These are phyloP conservation scores for Ditylenchus weischeri DNA, from an alignment of 2,888 invertebrate genomes.

Conservation along the genomic window DNA sequence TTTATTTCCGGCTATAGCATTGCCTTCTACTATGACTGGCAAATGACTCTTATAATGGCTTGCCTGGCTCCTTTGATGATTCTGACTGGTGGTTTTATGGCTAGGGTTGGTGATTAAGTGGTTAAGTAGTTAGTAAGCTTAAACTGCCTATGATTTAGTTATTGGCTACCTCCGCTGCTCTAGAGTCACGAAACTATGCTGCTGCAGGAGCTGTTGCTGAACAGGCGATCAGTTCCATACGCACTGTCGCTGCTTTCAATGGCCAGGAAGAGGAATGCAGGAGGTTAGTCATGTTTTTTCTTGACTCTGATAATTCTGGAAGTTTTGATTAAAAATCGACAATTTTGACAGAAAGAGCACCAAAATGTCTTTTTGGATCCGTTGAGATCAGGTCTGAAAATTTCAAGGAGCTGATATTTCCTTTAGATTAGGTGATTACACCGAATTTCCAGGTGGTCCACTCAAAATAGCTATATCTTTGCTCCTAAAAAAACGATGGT, in stretches of 20 bases:
- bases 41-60: slow-evolving; percentile 55
- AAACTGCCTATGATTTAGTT: slow-evolving; percentile 50
- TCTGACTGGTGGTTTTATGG: slow-evolving; percentile 33
- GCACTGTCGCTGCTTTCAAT: slow-evolving; percentile 40
- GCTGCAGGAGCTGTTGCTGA: slow-evolving; percentile 59
- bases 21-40: slow-evolving; percentile 50
- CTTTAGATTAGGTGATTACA: too few species aligned
- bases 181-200: slow-evolving; percentile 60
- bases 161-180: slow-evolving; percentile 52
- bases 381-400: too few species aligned
- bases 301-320: too few species aligned
- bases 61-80: slow-evolving; percentile 55
- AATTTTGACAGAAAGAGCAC: too few species aligned
- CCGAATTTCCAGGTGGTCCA: too few species aligned
- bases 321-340: too few species aligned
- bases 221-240: slow-evolving; percentile 57
- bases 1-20: slow-evolving; percentile 42
- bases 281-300: slow-evolving; percentile 31
- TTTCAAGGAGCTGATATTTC: too few species aligned
- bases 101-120: slow-evolving; percentile 24
- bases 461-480: too few species aligned
- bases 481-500: too few species aligned
- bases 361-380: too few species aligned
- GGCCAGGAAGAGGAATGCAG: slow-evolving; percentile 47
- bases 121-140: too few species aligned